phyloP scores from a whole-genome alignment of 37 sponge, comb jelly and placozoan species.

The Hexactinellida sp. region DNA sequence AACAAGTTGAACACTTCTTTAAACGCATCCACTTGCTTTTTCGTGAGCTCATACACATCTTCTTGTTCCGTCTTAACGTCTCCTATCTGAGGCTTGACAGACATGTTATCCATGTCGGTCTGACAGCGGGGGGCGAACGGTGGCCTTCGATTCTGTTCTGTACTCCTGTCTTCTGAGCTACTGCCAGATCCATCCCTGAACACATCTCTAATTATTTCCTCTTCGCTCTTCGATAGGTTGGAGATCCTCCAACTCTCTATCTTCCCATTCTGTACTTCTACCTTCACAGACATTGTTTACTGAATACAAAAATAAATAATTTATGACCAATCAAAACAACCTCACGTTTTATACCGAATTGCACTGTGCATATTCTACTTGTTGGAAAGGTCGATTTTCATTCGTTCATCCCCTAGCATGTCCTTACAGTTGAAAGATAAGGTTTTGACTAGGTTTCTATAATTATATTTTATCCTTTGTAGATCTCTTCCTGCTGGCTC shows the following conservation, averaged over 20 bases:
- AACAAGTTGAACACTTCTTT: conserved; percentile 50
- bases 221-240: background rate
- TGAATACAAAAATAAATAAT: background rate
- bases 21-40: conserved; percentile 27
- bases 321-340: too few species aligned
- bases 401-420: background rate
- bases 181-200: background rate
- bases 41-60: background rate
- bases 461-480: too few species aligned
- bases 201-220: background rate
- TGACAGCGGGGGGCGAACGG: background rate
- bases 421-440: too few species aligned
- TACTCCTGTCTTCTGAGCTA: too few species aligned
- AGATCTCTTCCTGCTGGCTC: conserved; percentile 27
- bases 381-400: background rate
- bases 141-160: background rate
- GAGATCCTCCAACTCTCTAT: background rate
- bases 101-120: background rate
- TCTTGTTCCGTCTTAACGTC: background rate
- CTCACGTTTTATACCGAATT: background rate
- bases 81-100: background rate
- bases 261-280: background rate
- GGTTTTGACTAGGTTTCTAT: too few species aligned
- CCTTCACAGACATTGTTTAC: background rate
- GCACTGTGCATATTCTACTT: background rate